Percentiles rank a stretch among this genome's conserved stretches.
phyloP scores from a whole-genome alignment of 2,888 invertebrate species.

The Zygogramma bicolorata region DNA sequence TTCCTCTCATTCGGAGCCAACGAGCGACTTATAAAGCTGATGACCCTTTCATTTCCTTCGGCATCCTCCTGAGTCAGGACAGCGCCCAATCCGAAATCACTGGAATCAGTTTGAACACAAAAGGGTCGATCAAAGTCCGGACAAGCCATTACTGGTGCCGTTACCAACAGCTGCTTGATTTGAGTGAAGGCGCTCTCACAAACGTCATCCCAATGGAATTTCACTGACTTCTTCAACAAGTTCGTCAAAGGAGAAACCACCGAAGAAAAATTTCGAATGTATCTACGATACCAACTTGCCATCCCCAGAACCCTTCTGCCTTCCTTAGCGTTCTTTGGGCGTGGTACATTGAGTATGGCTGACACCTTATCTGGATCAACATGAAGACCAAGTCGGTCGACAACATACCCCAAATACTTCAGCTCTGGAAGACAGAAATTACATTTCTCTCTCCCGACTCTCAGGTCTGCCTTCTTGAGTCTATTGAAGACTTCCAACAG shows the following conservation, averaged over 20 bases:
- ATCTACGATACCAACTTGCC: constrained; percentile 4
- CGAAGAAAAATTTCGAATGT: constrained; percentile 11
- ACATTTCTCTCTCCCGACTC: too few species aligned
- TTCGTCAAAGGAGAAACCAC: constrained; percentile 2
- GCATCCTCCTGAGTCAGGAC: constrained; percentile 26
- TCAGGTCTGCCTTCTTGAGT: too few species aligned
- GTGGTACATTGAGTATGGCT: constrained; percentile 25
- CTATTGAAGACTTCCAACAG: too few species aligned
- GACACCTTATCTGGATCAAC: constrained; percentile 43
- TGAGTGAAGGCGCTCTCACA: not conserved
- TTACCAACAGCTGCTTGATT: constrained; percentile 1
- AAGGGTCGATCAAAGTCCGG: constrained; percentile 30
- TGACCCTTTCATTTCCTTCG: constrained; percentile 21
- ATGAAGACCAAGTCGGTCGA: constrained; percentile 31
- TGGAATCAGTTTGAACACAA: constrained; percentile 27
- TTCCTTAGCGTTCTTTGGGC: constrained; percentile 7
- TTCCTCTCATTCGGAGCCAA: constrained; percentile 23
- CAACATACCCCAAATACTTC: constrained; percentile 44
- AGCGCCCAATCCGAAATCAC: constrained; percentile 29
- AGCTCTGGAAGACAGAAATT: constrained; percentile 38
- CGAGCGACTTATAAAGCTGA: constrained; percentile 12
- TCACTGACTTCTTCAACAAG: not conserved
- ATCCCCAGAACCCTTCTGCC: not conserved
- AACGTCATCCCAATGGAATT: not conserved
- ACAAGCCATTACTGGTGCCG: constrained; percentile 12